Base-by-base conservation (phyloP, 2,888 invertebrate species). In the Eledone cirrhosa region DNA sequence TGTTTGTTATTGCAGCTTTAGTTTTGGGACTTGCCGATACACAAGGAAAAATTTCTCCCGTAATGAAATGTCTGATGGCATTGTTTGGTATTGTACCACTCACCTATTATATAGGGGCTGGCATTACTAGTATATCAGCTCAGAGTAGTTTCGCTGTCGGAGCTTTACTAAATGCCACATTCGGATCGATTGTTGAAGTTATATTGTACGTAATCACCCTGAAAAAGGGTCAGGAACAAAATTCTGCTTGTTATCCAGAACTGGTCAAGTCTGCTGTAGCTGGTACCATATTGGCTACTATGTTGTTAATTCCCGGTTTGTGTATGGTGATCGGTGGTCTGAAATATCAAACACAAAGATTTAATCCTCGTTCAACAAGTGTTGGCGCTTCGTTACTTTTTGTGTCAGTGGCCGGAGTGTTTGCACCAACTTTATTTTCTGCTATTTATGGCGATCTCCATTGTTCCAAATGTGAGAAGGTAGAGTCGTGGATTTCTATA, bases 131-230 rank as follows among this genome's bases (percentile, higher is more conserved):
- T 81, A 86, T 89, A 67, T 88, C 89, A 27, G 89, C 89, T 13
- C 89, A 89, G 84, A 88, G 86, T 78, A 88, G 85, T 80, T 88
- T 87, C 84, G 88, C 89, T 7, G 83, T 89, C 11, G 89, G 89
- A 2, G 89, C 89, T n/a, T 85, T 89, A 16, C 78, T 89, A 80
- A 89, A 89, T 80, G 89, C 89, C 31, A 87, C 88, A 33, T 89
- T 89, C 86, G 89, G 89, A 0, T 88, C 89, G 5, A 83, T 87
- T 41, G 89, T 89, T 19, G 89, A 89, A 78, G 81, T 89, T 48
- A 87, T 87, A n/a, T 82, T 89, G 22, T 89, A 87, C 80, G 79
- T 87, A 65, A 85, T 89, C 11, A 84, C 87, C 48, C 83, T 89
- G 31, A 82, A 84, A 33, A 88, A 88, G 76, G 88, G 88, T 8